Conservation (phyloP, 2,888 invertebrate genomes). For the Archaeoteleia sp. region DNA sequence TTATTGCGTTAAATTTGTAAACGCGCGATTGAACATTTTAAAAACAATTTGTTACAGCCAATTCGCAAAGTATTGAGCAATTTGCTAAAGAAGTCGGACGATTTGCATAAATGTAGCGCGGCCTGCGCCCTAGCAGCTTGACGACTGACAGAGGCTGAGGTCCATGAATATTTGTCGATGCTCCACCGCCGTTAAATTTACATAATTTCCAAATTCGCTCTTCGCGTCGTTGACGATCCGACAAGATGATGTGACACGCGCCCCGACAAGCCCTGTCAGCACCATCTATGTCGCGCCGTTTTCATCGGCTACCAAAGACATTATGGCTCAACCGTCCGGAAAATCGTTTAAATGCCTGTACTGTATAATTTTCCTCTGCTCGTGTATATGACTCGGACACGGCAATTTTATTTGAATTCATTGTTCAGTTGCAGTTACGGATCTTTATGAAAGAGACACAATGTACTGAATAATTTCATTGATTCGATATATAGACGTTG, state of each 20-base stretch:
- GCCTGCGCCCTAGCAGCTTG: conserved; percentile 39
- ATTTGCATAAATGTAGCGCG: conserved; percentile 48
- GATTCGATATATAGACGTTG: too few relatives aligned
- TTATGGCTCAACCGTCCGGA: conserved; percentile 69
- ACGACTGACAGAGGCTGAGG: conserved; percentile 47
- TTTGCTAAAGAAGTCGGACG: conserved; percentile 38
- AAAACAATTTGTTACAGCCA: conserved; percentile 17
- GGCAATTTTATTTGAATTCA: not conserved
- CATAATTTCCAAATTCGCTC: conserved; percentile 70
- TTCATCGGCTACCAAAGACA: conserved; percentile 58
- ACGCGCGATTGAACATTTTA: too few relatives aligned
- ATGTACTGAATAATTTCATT: too few relatives aligned
- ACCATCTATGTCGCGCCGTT: conserved; percentile 47
- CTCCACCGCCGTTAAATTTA: conserved; percentile 62
- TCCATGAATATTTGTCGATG: conserved; percentile 54
- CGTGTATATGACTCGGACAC: not conserved
- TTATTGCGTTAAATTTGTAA: too few relatives aligned
- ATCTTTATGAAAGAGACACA: too few relatives aligned
- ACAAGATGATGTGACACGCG: conserved; percentile 55
- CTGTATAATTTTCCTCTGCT: conserved; percentile 59
- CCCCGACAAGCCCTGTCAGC: conserved; percentile 45
- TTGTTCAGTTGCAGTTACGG: not conserved
- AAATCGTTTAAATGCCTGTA: conserved; percentile 70
- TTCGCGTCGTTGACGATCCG: conserved; percentile 57
- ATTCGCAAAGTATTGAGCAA: conserved; percentile 39